Base-by-base conservation (phyloP, 2,113 vertebrate species). In the Scomber japonicus region DNA sequence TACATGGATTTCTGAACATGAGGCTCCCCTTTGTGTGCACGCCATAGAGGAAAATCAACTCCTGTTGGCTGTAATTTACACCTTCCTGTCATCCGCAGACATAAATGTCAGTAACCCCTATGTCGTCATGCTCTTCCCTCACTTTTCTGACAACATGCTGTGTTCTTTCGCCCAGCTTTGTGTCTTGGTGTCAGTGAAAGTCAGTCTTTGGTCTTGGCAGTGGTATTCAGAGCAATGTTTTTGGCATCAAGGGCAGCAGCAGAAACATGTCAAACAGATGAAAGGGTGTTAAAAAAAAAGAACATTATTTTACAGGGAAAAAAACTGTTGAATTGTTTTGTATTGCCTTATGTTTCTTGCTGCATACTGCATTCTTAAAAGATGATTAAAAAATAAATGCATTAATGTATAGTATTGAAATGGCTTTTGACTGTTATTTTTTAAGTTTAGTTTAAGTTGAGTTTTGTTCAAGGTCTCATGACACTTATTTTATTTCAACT, bases 1-100 rank as follows among this genome's bases (percentile, higher is more conserved):
- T 86, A 17, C 45, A 51, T 65, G 35, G 14, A 40, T 21, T 56
- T 68, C 48, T 74, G 27, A 51, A 14, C 11, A 48, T 49, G 24
- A 85, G 21, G 5, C 57, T 31, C 7, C 54, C 59, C 27, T 69
- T 68, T 46, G 44, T 45, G 48, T 46, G 17, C 68, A 70, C 60
- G 16, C 15, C 53, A 4, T 5, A 3, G 21, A 61, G 6, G 54
- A 71, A 88, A 86, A 54, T 57, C 0, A 1, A 68, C 85, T 77
- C 85, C 71, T 10, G 56, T 15, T 4, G 15, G 63, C 31, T 60
- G 53, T 85, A 85, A 89, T 92, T 92, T 78, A 84, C 87, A 88
- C 83, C 77, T 80, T 75, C 27, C 51, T 82, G 81, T 80, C 76
- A 31, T 57, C 70, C 55, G 54, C 19, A 70, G 31, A 71, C 81